Evolutionary conservation across 2,113 vertebrate species (phyloP), one percentile per base, ranked within the genome.

Genomic region (Cheirogaleus medius): DNA sequence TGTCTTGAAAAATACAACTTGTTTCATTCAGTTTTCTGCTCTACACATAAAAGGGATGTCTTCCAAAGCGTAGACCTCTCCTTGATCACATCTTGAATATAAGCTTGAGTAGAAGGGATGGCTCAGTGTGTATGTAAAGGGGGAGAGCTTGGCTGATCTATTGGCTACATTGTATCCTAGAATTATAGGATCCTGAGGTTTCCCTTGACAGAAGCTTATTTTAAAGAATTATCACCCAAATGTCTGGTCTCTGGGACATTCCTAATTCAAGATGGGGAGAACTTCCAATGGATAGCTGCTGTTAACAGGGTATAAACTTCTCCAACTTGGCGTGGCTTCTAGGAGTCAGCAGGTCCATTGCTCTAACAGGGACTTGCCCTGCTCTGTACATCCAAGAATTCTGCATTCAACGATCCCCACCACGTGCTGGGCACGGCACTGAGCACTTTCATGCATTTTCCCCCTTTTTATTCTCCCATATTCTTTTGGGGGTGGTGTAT

Each of bases 21-120:
- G 12, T 52, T 94, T 80, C 60, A 44, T 86, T 56, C 56, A 34
- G 3, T 68, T 90, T 87, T 74, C 64, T 44, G 1, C 32, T 80
- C 23, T 64, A 52, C 27, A 58, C 44, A 71, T 29, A 93, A 7
- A 90, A 94, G 21, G 42, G 11, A 54, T 47, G 2, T 60, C 42
- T 90, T 64, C 15, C 20, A 32, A 20, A 21, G 14, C 34, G 2
- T 13, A 88, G 29, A 73, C 27, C 10, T 34, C 29, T 52, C 17
- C 17, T 93, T 39, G 69, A n/a, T 47, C 23, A 68, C 1, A 32
- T 74, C 9, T 37, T 83, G 37, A 39, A 54, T 13, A 18, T 73
- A 49, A 86, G 58, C 15, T 14, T 95, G 37, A 58, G 44, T 76
- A 5, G 13, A 95, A 92, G 87, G 20, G 32, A 89, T 34, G 9